Percentiles rank a stretch among this genome's conserved stretches.
phyloP scores from a whole-genome alignment of 92 coral and sea anemone genomes.

The Anthopleura xanthogrammica region DNA sequence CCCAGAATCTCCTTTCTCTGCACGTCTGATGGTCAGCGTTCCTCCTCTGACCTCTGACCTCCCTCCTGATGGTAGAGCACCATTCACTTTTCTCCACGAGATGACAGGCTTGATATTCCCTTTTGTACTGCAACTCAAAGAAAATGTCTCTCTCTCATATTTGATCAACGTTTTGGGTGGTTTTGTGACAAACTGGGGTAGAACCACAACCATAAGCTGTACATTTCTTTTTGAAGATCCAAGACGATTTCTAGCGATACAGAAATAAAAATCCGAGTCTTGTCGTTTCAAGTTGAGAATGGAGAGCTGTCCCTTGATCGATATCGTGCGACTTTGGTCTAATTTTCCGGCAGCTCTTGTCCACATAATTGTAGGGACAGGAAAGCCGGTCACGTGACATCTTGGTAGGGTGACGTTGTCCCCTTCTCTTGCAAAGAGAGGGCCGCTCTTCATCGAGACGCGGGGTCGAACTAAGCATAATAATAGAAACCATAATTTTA shows the following conservation, averaged over 20 bases:
- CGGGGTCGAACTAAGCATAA: background rate
- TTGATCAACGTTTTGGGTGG: background rate
- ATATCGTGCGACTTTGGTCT: background rate
- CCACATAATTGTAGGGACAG: constrained; percentile 19
- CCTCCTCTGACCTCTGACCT: background rate
- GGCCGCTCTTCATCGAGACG: background rate
- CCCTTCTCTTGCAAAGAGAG: constrained; percentile 7
- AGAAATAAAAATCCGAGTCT: constrained; percentile 7
- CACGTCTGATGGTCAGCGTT: background rate
- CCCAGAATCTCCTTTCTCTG: too few species aligned
- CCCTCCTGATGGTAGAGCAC: background rate
- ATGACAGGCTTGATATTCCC: background rate
- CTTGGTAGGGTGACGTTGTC: constrained; percentile 3
- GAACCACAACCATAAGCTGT: background rate
- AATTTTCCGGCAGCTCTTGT: background rate
- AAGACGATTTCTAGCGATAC: background rate
- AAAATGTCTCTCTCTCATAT: background rate
- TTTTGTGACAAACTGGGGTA: background rate
- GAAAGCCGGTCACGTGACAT: constrained; percentile 25
- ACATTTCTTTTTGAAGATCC: background rate
- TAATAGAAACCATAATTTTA: background rate
- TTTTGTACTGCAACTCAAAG: background rate
- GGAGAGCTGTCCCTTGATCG: background rate
- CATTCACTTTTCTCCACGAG: background rate
- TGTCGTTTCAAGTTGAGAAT: background rate